Percentiles rank a stretch among this genome's conserved stretches.
phyloP scores from a whole-genome alignment of 2,113 vertebrate species.

The Elephantulus edwardii region DNA sequence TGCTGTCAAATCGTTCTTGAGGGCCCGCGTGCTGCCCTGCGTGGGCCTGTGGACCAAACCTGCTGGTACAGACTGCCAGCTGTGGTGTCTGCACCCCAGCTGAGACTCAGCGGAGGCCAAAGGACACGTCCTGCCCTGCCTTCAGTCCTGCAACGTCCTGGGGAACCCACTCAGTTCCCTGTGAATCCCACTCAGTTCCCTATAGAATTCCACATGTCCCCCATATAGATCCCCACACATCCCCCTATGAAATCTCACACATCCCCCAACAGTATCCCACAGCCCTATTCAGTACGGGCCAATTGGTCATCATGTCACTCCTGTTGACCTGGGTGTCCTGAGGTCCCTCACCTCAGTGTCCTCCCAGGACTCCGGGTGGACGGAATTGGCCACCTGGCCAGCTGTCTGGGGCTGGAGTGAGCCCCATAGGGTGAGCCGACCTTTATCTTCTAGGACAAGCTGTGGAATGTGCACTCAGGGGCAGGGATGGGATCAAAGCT shows the following conservation, averaged over 20 bases:
- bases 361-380: fast-evolving
- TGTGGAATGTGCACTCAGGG: slow-evolving; percentile 21
- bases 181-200: no score
- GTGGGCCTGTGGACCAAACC: not conserved
- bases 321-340: no score
- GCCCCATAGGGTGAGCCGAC: not conserved
- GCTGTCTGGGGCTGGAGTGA: not conserved
- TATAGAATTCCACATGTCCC: no score
- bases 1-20: no score
- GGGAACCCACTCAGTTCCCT: no score
- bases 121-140: no score
- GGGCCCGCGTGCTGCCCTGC: fast-evolving
- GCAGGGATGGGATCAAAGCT: slow-evolving; percentile 78
- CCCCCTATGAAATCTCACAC: no score
- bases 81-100: fast-evolving
- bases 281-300: no score
- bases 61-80: fast-evolving
- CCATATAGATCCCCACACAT: no score
- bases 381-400: fast-evolving
- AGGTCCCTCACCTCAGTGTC: not conserved
- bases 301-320: no score
- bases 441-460: slow-evolving; percentile 64
- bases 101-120: not conserved
- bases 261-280: no score
- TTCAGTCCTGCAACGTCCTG: no score